Base-by-base conservation (phyloP, 2,888 invertebrate genomes). In the Drosophila koepferae region DNA sequence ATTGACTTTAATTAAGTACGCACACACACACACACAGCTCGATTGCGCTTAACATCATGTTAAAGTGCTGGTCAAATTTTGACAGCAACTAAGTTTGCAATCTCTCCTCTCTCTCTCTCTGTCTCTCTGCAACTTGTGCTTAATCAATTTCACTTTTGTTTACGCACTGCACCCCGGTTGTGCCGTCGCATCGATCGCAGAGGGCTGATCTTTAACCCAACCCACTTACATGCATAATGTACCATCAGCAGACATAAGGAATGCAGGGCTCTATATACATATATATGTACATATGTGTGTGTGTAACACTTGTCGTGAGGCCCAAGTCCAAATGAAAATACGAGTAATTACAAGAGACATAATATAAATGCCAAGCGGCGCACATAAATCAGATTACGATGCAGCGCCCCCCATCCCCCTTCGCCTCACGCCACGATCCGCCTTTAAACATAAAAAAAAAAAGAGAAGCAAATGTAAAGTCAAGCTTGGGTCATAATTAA, bases 341-440 rank as follows among this genome's bases (percentile, higher is more conserved):
- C 77, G 66, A 71, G 74, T 78, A 84, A 86, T 84, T 86, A 80
- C 73, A 81, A 70, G 76, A 69, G 78, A 76, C 82, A 83, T 77
- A 81, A 68, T 78, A 86, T 86, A 81, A 85, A 86, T 79, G 80
- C 79, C 84, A 72, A 79, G 72, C 73, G 74, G 64, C 70, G 76
- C 79, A 72, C 81, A 86, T 85, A 85, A 84, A 85, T 85, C 86
- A 85, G 80, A 86, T 82, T 77, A 74, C 63, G 61, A 23, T 59
- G 48, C 20, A 34, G 7, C 4, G 0, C 4, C 28, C 3, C n/a
- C 31, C 6, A 0, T 18, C 14, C 1, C 12, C 12, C 36, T 6
- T 28, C n/a, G n/a, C n/a, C 23, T 12, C 36, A 4, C 36, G 36
- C 12, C 36, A 12, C 38, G 34, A 34, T 9, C 1, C 16, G 46